Base-by-base conservation (phyloP, 2,888 invertebrate species). In the Adineta ricciae region DNA sequence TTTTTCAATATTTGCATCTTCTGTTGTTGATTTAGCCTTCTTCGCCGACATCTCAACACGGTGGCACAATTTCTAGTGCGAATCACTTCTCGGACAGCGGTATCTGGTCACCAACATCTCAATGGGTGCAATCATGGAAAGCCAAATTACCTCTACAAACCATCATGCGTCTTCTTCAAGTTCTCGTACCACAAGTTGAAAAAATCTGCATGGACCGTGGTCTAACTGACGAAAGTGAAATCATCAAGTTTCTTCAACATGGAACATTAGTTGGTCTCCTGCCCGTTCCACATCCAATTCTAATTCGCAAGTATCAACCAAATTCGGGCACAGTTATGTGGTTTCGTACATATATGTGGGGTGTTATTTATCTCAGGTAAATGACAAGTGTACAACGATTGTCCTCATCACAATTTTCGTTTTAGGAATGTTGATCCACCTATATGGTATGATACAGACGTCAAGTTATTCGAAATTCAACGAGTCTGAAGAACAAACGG, bases 341-440 rank as follows among this genome's bases (percentile, higher is more conserved):
- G 99, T 99, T 99, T 92, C 93, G 98, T 85, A 99, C 98, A 0
- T 99, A 99, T 90, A 95, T 99, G 93, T 99, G 98, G 98, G 99
- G 98, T 84, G 96, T 99, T 85, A 97, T 99, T 88, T 99, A 99
- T 91, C 93, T 99, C 96, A 95, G 78, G 78, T 78, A 78, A 41
- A 41, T n/a, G 8, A n/a, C 9, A 1, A 78, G n/a, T 38, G 11
- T 41, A 2, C 3, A 38, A n/a, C 4, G 64, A 50, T 7, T 50
- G 9, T 7, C 32, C 27, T 27, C 2, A 21, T 78, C 41, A 2
- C 14, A 41, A 41, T 41, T 41, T 41, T 41, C 1, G n/a, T n/a
- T n/a, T 2, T n/a, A 78, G 97, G 88, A 99, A 99, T 91, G 94
- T 97, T 85, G 97, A 98, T 90, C 99, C 99, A 19, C 97, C 99